Percentiles rank a stretch among this genome's conserved stretches.
phyloP scores from a whole-genome alignment of 2,113 vertebrate species.

The Suncus etruscus region DNA sequence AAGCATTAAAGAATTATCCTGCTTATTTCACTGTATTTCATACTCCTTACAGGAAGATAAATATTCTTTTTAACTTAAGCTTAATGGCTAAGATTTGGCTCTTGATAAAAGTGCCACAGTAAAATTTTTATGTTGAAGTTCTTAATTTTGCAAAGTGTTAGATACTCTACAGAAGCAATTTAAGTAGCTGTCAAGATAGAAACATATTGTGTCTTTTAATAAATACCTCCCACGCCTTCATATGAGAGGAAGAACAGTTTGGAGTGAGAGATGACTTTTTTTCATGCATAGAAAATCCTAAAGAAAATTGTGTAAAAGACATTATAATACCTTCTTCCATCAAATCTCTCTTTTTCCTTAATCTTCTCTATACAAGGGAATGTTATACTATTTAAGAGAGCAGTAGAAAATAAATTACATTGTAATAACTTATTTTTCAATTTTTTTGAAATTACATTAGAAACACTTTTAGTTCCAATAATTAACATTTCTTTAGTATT shows the following conservation, averaged over 20 bases:
- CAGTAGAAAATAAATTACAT: slow-evolving; percentile 2
- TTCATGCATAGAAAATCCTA: neutral
- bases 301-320: neutral
- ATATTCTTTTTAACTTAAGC: slow-evolving; percentile 42
- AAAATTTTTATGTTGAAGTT: slow-evolving; percentile 22
- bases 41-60: slow-evolving; percentile 37
- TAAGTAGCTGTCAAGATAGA: slow-evolving; percentile 59
- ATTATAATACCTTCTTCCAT: neutral
- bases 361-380: neutral
- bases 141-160: slow-evolving; percentile 68
- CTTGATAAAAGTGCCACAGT: slow-evolving; percentile 56
- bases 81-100: slow-evolving; percentile 54
- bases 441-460: too few relatives aligned
- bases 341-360: neutral
- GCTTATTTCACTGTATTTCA: slow-evolving; percentile 2
- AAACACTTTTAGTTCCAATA: neutral
- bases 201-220: slow-evolving; percentile 70
- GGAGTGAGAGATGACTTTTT: slow-evolving; percentile 38
- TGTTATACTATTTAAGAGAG: neutral
- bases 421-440: neutral
- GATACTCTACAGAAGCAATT: slow-evolving; percentile 60
- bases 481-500: neutral
- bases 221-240: slow-evolving; percentile 29
- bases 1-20: neutral
- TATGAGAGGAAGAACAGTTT: slow-evolving; percentile 20